Base-by-base conservation (phyloP, 1,140 invertebrate genomes). In the Arctopsyche grandis region DNA sequence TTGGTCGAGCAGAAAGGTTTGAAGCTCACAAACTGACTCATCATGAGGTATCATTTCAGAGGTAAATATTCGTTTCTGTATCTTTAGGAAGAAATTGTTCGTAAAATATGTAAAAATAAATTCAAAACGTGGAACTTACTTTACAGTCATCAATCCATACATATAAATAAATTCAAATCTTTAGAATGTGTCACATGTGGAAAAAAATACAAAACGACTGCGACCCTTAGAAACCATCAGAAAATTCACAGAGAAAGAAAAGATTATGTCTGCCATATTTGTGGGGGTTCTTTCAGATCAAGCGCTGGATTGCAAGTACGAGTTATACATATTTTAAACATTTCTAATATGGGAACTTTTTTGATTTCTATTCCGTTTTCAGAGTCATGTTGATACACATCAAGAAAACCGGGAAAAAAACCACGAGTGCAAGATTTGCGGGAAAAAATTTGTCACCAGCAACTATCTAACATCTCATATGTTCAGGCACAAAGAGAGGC, bases 361-460 rank as follows among this genome's bases (percentile, higher is more conserved):
- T 21, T 21, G 4, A 60, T 21, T 19, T 4, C 76, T 69, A 43
- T 80, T 69, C 70, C 46, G 16, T 80, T 86, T 86, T 78, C 83
- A 89, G 88, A 75, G 79, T 22, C 88, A 88, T 79, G 81, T 87
- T 52, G 85, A 88, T 82, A 87, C 84, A 0, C 87, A 89, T 75
- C 84, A 84, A 77, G 85, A 86, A 52, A 85, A 86, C 80, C 83
- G 87, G 80, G 85, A 86, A 66, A 81, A 85, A 38, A 78, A 77
- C 14, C 85, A 84, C 77, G 84, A 85, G 29, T 89, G 88, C 71
- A 84, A 87, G 76, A 85, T 86, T 21, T 89, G 88, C 43, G 85
- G 85, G 0, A 87, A 87, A 77, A 87, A 88, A 73, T 89, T 88
- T 80, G 86, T 84, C n/a, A 86, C 86, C 0, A 87, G 85, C 12